Conservation (phyloP, 2,797 vertebrate genomes). For the Crax fasciolata region DNA sequence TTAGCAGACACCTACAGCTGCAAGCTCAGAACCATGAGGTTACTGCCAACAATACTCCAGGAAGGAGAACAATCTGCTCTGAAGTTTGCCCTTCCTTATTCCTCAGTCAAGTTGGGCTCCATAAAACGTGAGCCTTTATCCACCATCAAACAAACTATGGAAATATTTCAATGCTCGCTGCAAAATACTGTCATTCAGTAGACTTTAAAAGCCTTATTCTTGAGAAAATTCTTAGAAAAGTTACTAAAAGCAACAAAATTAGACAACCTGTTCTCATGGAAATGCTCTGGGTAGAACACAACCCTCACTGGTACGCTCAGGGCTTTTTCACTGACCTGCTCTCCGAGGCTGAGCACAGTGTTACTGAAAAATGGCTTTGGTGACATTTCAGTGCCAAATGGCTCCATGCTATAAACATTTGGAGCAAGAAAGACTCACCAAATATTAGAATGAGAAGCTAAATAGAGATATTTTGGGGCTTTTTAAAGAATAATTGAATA, state of each 20-base stretch:
- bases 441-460: conserved; percentile 22
- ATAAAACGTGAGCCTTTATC: background rate
- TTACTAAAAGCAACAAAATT: background rate
- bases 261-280: background rate
- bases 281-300: background rate
- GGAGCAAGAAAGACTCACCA: background rate
- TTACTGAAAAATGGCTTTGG: background rate
- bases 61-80: background rate
- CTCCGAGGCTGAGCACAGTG: background rate
- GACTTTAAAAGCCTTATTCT: background rate
- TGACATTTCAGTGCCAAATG: conserved; percentile 3
- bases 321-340: background rate
- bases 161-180: background rate
- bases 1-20: fast-evolving
- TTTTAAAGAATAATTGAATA: background rate
- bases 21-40: background rate
- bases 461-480: background rate
- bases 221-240: background rate
- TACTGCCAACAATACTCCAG: background rate
- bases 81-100: background rate
- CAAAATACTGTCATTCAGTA: background rate
- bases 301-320: background rate
- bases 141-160: background rate
- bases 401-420: background rate
- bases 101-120: background rate